Evolutionary conservation across 92 coral and sea anemone genomes (phyloP), one percentile per base, ranked within the genome.

Genomic region (Micromussa lordhowensis): DNA sequence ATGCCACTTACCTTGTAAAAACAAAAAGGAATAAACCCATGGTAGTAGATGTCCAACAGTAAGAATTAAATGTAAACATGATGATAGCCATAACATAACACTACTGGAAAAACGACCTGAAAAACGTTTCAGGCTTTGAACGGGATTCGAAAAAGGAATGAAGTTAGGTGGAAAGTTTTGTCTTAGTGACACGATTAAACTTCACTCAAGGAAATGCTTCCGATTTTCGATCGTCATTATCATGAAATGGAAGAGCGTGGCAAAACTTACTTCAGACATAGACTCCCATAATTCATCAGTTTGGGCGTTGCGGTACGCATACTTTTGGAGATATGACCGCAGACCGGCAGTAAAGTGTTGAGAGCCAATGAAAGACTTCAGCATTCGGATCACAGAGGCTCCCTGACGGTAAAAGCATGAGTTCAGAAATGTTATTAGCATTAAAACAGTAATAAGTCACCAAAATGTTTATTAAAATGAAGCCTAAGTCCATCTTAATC

Each of bases 331-430:
- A 36, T 90, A 90, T 29, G 59, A 69, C 86, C 86, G 90, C 48
- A 93, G 88, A 71, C 95, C 95, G 17, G 72, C 61, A 49, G 79
- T 79, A 69, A 93, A 93, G 36, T 34, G 77, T 38, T 87, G 88
- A 49, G 82, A 82, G 79, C 91, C 91, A 68, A 93, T 84, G 49
- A 88, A 79, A 36, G 54, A 31, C 44, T 79, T 90, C 9, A 93
- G 54, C 95, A 93, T 93, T 26, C 93, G 77, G 40, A 93, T 90
- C 21, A 93, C 84, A 34, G 95, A 83, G 14, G 95, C 87, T 63
- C 94, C 94, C 95, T 93, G 70, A 3, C 29, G 34, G 18, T 26
- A 32, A 66, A 34, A 64, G 4, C 61, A 54, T 19, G 2, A 51
- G 21, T 0, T 8, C 26, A 22, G 0, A 61, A 7, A 8, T 61